Conservation (phyloP, 2,888 invertebrate species). For the Mesoligia furuncula region DNA sequence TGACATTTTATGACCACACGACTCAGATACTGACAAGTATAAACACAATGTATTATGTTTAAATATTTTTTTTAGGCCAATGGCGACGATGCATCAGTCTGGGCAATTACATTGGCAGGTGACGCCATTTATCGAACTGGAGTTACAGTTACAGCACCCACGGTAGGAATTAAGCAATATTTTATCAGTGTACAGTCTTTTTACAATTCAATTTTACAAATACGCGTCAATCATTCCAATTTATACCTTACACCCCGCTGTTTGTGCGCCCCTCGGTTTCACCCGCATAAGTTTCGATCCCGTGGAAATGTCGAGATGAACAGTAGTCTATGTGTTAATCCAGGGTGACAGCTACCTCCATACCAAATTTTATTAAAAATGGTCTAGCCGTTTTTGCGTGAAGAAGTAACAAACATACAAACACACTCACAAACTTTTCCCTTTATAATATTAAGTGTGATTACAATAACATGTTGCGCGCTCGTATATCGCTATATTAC, state of each 20-base stretch:
- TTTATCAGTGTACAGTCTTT: neutral
- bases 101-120: constrained; percentile 96
- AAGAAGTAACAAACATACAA: too few relatives aligned
- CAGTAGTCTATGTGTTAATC: too few relatives aligned
- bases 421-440: too few relatives aligned
- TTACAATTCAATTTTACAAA: neutral
- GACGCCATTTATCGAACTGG: constrained; percentile 96
- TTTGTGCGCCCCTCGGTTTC: too few relatives aligned
- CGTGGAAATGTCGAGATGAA: too few relatives aligned
- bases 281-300: too few relatives aligned
- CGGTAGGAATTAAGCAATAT: constrained; percentile 87
- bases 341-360: too few relatives aligned
- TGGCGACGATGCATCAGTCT: constrained; percentile 91
- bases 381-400: too few relatives aligned
- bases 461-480: too few relatives aligned
- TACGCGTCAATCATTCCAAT: neutral
- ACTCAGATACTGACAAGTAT: neutral
- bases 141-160: constrained; percentile 93
- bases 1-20: neutral
- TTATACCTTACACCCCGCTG: neutral
- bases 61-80: constrained; percentile 71
- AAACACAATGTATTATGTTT: neutral
- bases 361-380: too few relatives aligned
- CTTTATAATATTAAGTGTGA: too few relatives aligned
- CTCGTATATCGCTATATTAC: too few relatives aligned